phyloP scores from a whole-genome alignment of 2,888 invertebrate genomes.

The Spilarctia lutea region DNA sequence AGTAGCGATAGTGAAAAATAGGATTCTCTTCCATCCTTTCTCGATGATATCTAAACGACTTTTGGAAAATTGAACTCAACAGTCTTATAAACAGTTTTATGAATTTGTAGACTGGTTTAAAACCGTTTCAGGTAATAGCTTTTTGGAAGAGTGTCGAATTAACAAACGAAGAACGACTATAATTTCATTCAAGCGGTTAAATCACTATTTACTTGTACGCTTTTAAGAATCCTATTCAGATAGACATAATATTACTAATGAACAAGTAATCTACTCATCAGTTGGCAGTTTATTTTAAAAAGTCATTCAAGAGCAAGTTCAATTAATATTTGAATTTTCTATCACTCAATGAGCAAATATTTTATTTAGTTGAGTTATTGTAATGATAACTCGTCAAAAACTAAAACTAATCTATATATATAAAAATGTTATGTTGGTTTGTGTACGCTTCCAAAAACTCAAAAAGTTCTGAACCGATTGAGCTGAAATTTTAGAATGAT shows the following conservation, averaged over 20 bases:
- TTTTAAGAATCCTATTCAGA: background rate
- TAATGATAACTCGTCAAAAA: too few species aligned
- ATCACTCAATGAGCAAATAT: background rate
- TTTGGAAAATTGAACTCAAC: background rate
- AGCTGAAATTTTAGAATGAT: too few species aligned
- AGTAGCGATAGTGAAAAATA: constrained; percentile 4
- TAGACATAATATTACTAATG: too few species aligned
- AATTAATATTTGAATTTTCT: background rate
- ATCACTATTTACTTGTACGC: background rate
- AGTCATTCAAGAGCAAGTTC: background rate
- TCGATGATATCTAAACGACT: background rate
- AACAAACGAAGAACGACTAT: background rate
- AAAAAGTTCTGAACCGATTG: too few species aligned
- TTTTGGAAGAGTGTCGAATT: background rate
- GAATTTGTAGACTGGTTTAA: background rate
- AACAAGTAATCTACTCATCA: background rate
- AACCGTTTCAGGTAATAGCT: background rate
- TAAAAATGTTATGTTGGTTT: too few species aligned
- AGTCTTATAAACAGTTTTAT: background rate
- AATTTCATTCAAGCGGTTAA: too few species aligned
- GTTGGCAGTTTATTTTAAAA: background rate
- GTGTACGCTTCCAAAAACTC: too few species aligned
- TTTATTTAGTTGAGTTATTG: background rate
- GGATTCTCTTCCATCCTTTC: constrained; percentile 1
- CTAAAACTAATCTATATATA: too few species aligned